A percentile compares a stretch with the other conserved stretches of the same genome.
These are phyloP conservation scores for Drosophila persimilis DNA, from an alignment of 1,140 invertebrate genomes.

Conservation along the genomic window DNA sequence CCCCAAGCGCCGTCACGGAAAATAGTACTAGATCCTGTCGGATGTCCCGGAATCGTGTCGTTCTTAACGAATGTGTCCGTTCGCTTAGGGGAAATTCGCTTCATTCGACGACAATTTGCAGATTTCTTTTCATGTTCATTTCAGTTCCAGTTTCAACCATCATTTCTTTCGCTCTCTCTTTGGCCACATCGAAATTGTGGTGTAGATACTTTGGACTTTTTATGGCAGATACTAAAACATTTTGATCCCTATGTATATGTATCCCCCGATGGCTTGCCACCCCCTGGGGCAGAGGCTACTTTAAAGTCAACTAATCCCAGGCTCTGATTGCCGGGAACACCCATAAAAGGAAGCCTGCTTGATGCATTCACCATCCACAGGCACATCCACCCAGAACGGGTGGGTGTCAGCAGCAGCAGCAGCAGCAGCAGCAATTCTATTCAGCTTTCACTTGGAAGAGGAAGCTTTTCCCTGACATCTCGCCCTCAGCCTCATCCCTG, in stretches of 20 bases:
- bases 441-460: conserved; percentile 48
- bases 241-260: conserved; percentile 16
- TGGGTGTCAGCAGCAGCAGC: conserved; percentile 2
- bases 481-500: conserved; percentile 5
- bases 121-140: too few relatives aligned
- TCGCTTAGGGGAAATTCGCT: too few relatives aligned
- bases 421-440: conserved; percentile 10
- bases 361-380: conserved; percentile 49
- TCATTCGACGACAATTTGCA: too few relatives aligned
- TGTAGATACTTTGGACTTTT: conserved; percentile 17
- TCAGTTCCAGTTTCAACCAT: too few relatives aligned
- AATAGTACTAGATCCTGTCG: too few relatives aligned
- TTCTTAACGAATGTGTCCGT: too few relatives aligned
- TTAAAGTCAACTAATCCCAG: conserved; percentile 56
- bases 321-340: conserved; percentile 46
- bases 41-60: too few relatives aligned
- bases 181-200: conserved; percentile 10
- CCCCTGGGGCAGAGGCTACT: conserved; percentile 36
- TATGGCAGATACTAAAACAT: conserved; percentile 26
- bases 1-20: too few relatives aligned
- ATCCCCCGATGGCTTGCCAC: conserved; percentile 14
- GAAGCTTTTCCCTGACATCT: conserved; percentile 31
- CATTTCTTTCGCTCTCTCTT: too few relatives aligned
- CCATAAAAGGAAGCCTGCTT: conserved; percentile 25
- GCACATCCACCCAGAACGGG: conserved; percentile 29